A percentile compares a stretch with the other conserved stretches of the same genome.
Evolutionary conservation across 2,113 vertebrate genomes (phyloP).

Genomic region (Kryptolebias marmoratus): DNA sequence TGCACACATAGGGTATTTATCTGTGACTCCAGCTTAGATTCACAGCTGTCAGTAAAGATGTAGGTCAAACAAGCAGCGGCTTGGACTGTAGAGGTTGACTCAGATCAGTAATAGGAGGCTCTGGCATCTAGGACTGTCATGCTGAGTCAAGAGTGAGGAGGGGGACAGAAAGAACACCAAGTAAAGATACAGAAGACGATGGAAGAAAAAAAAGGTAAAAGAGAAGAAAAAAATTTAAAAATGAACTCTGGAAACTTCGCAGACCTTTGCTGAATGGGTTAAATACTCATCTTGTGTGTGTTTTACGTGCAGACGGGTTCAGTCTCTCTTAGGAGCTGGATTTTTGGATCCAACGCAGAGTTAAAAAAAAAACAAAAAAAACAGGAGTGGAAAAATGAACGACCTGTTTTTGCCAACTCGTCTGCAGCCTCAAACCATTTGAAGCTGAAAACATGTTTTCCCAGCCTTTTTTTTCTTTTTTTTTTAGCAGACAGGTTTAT

Average conservation of each 20-base stretch:
- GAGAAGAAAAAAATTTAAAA: neutral
- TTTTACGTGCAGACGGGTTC: slow-evolving; percentile 19
- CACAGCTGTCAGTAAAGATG: slow-evolving; percentile 58
- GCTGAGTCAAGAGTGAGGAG: slow-evolving; percentile 10
- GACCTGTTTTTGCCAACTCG: slow-evolving; percentile 56
- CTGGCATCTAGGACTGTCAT: slow-evolving; percentile 12
- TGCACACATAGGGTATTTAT: slow-evolving; percentile 11
- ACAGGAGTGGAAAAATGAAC: slow-evolving; percentile 27
- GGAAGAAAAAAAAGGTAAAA: neutral
- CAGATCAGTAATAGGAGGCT: slow-evolving; percentile 23
- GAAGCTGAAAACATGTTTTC: slow-evolving; percentile 14
- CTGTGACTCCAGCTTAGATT: slow-evolving; percentile 17
- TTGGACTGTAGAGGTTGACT: slow-evolving; percentile 30
- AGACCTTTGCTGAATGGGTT: slow-evolving; percentile 3
- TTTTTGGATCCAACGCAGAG: slow-evolving; percentile 33
- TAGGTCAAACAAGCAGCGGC: slow-evolving; percentile 49
- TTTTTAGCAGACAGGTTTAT: too few relatives aligned
- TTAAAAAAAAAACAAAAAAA: neutral
- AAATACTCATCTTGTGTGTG: slow-evolving; percentile 6
- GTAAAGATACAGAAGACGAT: neutral
- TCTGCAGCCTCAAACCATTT: slow-evolving; percentile 42
- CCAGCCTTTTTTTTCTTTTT: neutral
- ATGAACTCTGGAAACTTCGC: slow-evolving; percentile 24
- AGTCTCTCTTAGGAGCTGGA: slow-evolving; percentile 12
- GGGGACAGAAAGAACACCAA: neutral